These are phyloP conservation scores for Halcyon leucocephala DNA, from an alignment of 2,797 vertebrate genomes.

Conservation along the genomic window DNA sequence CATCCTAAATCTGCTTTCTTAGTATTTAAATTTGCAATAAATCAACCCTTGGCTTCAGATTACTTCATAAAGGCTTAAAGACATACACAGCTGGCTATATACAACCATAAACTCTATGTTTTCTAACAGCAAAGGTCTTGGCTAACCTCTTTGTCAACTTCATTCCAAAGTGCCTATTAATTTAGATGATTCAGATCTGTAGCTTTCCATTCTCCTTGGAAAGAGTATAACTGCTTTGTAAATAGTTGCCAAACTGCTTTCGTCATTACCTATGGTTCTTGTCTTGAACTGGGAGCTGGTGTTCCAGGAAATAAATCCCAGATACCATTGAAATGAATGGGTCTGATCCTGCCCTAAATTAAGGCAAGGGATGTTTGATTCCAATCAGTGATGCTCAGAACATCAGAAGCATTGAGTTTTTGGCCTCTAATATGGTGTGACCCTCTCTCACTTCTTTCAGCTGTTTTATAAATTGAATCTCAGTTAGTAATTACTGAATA, in stretches of 20 bases:
- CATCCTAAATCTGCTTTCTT: not conserved
- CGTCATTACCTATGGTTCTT: not conserved
- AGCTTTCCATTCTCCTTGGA: slow-evolving; percentile 31
- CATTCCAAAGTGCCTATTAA: slow-evolving; percentile 1
- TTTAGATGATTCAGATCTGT: not conserved
- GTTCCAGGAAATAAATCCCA: not conserved
- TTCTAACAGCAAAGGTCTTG: slow-evolving; percentile 21
- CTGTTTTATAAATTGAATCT: slow-evolving; percentile 21
- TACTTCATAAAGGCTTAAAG: not conserved
- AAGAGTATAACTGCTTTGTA: not conserved
- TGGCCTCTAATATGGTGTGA: not conserved
- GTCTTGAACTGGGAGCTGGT: not conserved
- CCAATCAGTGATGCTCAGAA: not conserved
- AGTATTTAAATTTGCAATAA: not conserved
- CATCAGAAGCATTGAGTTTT: not conserved
- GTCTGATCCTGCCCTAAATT: not conserved
- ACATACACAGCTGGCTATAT: not conserved
- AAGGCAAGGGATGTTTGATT: not conserved
- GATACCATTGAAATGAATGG: not conserved
- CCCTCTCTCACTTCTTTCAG: slow-evolving; percentile 14
- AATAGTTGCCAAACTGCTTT: not conserved
- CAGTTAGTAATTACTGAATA: slow-evolving; percentile 13
- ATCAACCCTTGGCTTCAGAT: slow-evolving; percentile 14
- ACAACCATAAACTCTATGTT: not conserved
- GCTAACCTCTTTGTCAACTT: slow-evolving; percentile 48